Percentiles rank a stretch among this genome's conserved stretches.
Evolutionary conservation across 2,888 invertebrate genomes (phyloP).

Genomic region (Ophion obscuratus): DNA sequence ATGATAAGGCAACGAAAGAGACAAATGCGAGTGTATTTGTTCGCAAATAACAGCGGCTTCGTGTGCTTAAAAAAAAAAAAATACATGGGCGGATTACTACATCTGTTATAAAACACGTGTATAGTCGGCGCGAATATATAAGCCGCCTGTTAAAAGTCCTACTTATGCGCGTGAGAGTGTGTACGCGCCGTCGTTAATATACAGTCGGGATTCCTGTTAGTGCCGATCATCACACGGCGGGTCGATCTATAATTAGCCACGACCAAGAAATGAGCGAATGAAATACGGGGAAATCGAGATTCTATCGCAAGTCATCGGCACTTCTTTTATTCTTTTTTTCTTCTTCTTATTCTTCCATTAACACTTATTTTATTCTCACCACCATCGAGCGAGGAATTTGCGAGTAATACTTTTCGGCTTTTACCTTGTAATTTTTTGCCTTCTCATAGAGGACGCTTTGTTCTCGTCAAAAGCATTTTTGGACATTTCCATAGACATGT

Average conservation of each 20-base stretch:
- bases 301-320: slow-evolving; percentile 44
- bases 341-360: neutral
- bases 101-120: slow-evolving; percentile 7
- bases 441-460: too few relatives aligned
- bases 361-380: neutral
- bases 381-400: neutral
- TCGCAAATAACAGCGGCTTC: neutral
- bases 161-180: neutral
- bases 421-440: too few relatives aligned
- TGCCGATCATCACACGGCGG: slow-evolving; percentile 56
- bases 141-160: slow-evolving; percentile 5
- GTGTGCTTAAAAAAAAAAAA: neutral
- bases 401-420: too few relatives aligned
- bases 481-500: too few relatives aligned
- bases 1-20: slow-evolving; percentile 4
- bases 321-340: slow-evolving; percentile 14
- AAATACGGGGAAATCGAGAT: slow-evolving; percentile 69
- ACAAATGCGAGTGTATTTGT: slow-evolving; percentile 18
- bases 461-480: too few relatives aligned
- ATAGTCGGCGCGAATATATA: neutral
- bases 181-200: slow-evolving; percentile 15
- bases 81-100: slow-evolving; percentile 41
- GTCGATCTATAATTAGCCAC: slow-evolving; percentile 75
- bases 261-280: slow-evolving; percentile 72
- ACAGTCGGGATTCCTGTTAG: slow-evolving; percentile 68